Evolutionary conservation across 2,113 vertebrate genomes (phyloP).

Genomic region (Probosciger aterrimus): DNA sequence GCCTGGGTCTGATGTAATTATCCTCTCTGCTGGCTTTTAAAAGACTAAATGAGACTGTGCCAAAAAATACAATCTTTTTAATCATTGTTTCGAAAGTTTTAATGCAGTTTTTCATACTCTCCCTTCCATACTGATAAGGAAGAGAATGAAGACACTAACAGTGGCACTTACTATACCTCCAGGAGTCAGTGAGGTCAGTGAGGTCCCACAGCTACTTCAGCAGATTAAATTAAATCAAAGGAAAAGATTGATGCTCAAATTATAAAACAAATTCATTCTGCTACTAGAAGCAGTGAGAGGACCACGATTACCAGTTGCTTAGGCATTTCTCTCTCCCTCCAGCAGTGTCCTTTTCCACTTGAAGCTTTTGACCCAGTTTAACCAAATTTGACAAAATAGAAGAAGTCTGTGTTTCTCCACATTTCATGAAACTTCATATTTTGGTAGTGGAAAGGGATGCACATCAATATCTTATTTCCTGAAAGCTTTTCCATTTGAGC

Average conservation of each 20-base stretch:
- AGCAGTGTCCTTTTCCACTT: neutral
- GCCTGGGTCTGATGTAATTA: neutral
- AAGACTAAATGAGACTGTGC: neutral
- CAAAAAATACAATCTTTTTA: neutral
- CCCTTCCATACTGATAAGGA: neutral
- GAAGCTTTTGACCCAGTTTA: neutral
- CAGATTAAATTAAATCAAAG: neutral
- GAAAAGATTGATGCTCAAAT: neutral
- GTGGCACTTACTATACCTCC: neutral
- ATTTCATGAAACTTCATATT: neutral
- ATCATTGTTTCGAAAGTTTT: neutral
- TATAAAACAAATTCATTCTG: neutral
- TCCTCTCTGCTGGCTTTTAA: neutral
- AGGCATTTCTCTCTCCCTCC: neutral
- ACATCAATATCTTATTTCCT: neutral
- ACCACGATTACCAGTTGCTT: neutral
- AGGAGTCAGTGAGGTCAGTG: neutral
- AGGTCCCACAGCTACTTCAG: neutral
- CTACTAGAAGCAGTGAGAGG: neutral
- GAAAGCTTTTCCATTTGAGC: neutral
- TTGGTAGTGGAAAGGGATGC: neutral
- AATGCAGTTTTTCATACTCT: neutral
- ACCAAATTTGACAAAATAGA: neutral
- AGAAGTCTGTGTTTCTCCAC: no score
- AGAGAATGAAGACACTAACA: neutral